Evolutionary conservation across 2,888 invertebrate genomes (phyloP).

Genomic region (Autographa pulchrina): DNA sequence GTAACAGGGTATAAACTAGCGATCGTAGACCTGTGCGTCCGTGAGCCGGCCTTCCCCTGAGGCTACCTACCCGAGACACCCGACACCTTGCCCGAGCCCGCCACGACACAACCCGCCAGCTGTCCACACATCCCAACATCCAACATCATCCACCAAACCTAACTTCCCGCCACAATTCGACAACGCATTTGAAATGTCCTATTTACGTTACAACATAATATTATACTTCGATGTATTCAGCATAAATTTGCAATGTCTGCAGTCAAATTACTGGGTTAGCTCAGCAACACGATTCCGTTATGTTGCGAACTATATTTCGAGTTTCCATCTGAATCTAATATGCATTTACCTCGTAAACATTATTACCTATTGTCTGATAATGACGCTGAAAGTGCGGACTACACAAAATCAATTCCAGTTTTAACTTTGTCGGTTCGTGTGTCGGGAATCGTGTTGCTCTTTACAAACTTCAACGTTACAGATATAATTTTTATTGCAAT

Average conservation of each 20-base stretch:
- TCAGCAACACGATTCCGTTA: constrained; percentile 28
- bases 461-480: background rate
- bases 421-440: constrained; percentile 10
- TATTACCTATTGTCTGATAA: background rate
- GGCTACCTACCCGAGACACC: constrained; percentile 56
- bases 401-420: constrained; percentile 51
- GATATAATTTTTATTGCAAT: too few species aligned
- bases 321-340: background rate
- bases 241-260: constrained; percentile 21
- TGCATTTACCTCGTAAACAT: background rate
- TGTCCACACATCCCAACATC: too few species aligned
- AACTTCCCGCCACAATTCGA: background rate
- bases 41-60: constrained; percentile 75
- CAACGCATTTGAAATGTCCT: background rate
- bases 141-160: too few species aligned
- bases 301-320: background rate
- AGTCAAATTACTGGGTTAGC: constrained; percentile 28
- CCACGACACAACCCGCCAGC: constrained; percentile 52
- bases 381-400: constrained; percentile 15
- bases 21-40: constrained; percentile 75
- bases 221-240: background rate
- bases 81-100: constrained; percentile 58
- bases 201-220: background rate
- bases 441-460: constrained; percentile 28
- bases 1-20: constrained; percentile 63